Base-by-base conservation (phyloP, 2,888 invertebrate genomes). In the Philaethria dido region DNA sequence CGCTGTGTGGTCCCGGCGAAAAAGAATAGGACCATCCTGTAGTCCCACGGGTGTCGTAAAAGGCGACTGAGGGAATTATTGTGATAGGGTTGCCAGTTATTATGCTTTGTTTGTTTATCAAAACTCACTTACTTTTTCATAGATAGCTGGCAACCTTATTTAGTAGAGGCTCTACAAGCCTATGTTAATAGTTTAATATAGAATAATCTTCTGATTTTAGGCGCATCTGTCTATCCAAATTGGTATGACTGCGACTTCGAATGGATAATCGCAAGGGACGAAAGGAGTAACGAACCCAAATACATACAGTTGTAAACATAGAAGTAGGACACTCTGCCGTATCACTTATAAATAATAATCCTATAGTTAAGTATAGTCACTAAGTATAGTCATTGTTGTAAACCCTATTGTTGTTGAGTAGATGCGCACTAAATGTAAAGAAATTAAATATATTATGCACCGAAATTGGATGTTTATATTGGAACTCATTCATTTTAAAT, bases 21-120 rank as follows among this genome's bases (percentile, higher is more conserved):
- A 8, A 39, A 55, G 55, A 55, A 55, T 55, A 55, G 42, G 59
- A 25, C 59, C 59, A 44, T 22, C 59, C 59, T 47, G 20, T 29
- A 47, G 33, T 36, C 33, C 39, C 44, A 33, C 1, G 45, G 59
- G 59, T 59, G 59, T 59, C 59, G 59, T 59, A 59, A 9, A 16
- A 59, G 59, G 59, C 59, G 59, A 59, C 59, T 44, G 29, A 59
- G 44, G 59, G 59, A 25, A 25, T 14, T 2, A 14, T 6, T 22
- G 6, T 20, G 22, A 22, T 22, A 48, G 22, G 22, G 20, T 20
- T 47, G 47, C 47, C 48, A 48, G 6, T 22, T 22, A 22, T 13
- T 16, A 20, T 13, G 20, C 13, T 2, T 39, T 13, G 6, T 47
- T 47, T 3, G 22, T 13, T 2, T 6, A 22, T 22, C 14, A 5